Evolutionary conservation across 1,140 invertebrate species (phyloP).

Genomic region (Dysdera silvatica): DNA sequence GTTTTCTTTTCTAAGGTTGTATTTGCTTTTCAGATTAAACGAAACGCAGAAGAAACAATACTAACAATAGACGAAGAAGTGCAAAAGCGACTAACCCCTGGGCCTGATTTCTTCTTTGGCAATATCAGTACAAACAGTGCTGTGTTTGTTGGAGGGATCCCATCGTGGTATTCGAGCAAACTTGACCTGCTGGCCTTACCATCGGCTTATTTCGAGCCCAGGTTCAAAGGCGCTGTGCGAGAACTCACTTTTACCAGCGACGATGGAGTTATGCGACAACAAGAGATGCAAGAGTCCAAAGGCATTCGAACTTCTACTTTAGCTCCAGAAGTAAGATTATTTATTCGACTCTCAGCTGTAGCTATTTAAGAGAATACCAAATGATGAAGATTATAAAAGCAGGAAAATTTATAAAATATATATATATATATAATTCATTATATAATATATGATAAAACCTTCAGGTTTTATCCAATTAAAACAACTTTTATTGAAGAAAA

Average conservation of each 20-base stretch:
- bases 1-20: no score
- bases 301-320: constrained; percentile 13
- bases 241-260: constrained; percentile 77
- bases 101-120: constrained; percentile 57
- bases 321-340: no score
- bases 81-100: constrained; percentile 54
- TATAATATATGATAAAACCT: no score
- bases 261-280: constrained; percentile 48
- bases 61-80: constrained; percentile 68
- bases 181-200: constrained; percentile 70
- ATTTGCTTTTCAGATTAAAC: constrained; percentile 47
- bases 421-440: no score
- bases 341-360: no score
- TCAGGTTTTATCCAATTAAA: no score
- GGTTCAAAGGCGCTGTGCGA: constrained; percentile 72
- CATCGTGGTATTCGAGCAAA: constrained; percentile 76
- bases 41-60: constrained; percentile 66
- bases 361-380: no score
- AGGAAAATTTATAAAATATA: no score
- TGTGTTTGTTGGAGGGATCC: constrained; percentile 85
- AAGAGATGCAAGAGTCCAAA: constrained; percentile 22
- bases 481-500: no score
- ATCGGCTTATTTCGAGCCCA: constrained; percentile 82
- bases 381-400: no score
- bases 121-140: constrained; percentile 74